Conservation (phyloP, 2,797 vertebrate species). For the Cichlasoma orientale region DNA sequence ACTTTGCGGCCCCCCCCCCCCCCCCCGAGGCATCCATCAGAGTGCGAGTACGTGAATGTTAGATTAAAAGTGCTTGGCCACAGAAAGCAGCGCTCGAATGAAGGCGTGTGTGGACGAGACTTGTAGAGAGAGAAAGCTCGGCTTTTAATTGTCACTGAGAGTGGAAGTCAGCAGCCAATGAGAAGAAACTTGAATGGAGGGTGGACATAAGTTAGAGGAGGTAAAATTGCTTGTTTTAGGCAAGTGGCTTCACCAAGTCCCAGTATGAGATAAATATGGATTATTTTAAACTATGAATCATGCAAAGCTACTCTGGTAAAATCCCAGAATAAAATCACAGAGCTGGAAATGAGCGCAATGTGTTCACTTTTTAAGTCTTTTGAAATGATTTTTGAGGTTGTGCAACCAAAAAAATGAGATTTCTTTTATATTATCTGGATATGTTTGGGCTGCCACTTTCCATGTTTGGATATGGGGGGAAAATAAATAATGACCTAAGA, state of each 20-base stretch:
- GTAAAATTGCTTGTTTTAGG: accelerated
- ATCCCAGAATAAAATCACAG: background rate
- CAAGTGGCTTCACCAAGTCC: too few species aligned
- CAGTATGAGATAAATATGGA: background rate
- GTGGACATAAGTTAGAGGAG: accelerated
- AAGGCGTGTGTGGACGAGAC: background rate
- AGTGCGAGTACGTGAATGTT: too few species aligned
- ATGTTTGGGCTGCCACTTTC: background rate
- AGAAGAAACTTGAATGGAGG: accelerated
- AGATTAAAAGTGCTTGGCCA: background rate
- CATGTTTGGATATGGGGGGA: background rate
- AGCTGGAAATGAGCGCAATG: background rate
- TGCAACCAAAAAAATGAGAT: background rate
- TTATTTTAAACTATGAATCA: background rate
- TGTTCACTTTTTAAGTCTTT: background rate
- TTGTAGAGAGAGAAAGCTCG: background rate
- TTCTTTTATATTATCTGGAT: background rate
- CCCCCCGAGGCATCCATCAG: too few species aligned
- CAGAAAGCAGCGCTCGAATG: background rate
- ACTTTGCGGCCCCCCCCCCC: too few species aligned
- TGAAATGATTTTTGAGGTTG: background rate
- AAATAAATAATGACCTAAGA: background rate
- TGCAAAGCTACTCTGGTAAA: background rate
- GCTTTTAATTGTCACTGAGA: background rate
- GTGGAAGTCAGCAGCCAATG: background rate